Evolutionary conservation across 1,140 invertebrate species (phyloP).

Genomic region (Pseudomyrmex cubaensis): DNA sequence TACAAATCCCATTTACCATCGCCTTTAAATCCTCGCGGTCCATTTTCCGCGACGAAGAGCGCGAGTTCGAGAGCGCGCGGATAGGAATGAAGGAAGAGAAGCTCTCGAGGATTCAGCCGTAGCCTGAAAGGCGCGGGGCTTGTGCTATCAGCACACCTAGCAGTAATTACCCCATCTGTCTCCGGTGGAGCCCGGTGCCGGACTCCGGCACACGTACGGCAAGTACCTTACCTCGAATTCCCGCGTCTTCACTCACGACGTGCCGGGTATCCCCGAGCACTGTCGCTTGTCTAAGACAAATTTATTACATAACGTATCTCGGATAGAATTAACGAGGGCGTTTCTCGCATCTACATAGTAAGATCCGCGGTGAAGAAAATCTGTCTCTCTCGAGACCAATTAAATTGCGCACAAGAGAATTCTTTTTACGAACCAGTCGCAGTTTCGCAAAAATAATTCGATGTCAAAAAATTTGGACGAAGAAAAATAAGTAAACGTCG

Average conservation of each 20-base stretch:
- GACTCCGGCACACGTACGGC: conserved; percentile 58
- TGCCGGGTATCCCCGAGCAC: conserved; percentile 62
- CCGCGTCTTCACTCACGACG: conserved; percentile 65
- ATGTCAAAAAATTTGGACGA: neutral
- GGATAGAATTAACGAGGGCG: conserved; percentile 49
- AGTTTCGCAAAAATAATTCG: neutral
- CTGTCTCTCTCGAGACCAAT: no score
- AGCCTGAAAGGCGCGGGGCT: conserved; percentile 34
- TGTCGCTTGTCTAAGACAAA: conserved; percentile 73
- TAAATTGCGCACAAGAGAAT: no score
- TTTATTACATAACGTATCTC: conserved; percentile 75
- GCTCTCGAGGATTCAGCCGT: conserved; percentile 18
- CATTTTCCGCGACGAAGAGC: neutral
- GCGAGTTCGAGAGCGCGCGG: neutral
- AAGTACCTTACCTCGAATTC: conserved; percentile 56
- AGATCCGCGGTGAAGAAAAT: neutral
- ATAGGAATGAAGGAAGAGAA: neutral
- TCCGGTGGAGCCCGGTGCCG: conserved; percentile 71
- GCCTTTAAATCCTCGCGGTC: conserved; percentile 33
- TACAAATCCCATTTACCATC: conserved; percentile 38
- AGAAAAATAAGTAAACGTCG: neutral
- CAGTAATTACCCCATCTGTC: conserved; percentile 79
- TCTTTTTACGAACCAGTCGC: no score
- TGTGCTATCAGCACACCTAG: conserved; percentile 73
- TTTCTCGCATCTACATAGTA: neutral